Evolutionary conservation across 2,888 invertebrate genomes (phyloP).

Genomic region (Myathropa florea): DNA sequence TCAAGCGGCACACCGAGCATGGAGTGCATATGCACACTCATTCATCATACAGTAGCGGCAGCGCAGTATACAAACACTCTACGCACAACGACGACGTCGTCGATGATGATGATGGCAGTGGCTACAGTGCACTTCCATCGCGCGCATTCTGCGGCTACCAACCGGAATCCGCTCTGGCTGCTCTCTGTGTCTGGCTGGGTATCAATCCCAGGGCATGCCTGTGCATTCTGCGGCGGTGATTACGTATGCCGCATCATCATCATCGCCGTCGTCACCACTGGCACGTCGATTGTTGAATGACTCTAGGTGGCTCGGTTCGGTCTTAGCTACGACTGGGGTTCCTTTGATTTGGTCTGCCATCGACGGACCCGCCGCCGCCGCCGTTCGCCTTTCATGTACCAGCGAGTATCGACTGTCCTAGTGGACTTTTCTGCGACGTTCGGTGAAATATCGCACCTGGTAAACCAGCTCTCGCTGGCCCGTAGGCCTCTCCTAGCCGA

Average conservation of each 20-base stretch:
- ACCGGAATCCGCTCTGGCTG: constrained; percentile 39
- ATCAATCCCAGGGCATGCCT: constrained; percentile 29
- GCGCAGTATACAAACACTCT: background rate
- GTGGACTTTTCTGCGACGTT: constrained; percentile 4
- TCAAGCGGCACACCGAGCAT: constrained; percentile 47
- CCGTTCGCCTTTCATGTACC: constrained; percentile 3
- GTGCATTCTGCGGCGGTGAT: constrained; percentile 14
- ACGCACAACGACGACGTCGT: constrained; percentile 13
- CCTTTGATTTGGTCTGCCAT: constrained; percentile 7
- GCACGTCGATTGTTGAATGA: constrained; percentile 39
- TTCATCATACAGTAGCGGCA: constrained; percentile 52
- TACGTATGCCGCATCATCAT: constrained; percentile 54
- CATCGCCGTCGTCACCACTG: constrained; percentile 34
- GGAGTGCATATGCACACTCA: constrained; percentile 38
- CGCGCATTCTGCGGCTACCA: constrained; percentile 38
- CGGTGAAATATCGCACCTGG: constrained; percentile 66
- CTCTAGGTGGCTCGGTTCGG: constrained; percentile 19
- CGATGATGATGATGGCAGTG: constrained; percentile 20
- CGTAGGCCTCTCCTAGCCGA: constrained; percentile 25
- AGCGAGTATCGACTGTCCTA: constrained; percentile 50
- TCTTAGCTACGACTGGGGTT: background rate
- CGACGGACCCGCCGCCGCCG: constrained; percentile 9
- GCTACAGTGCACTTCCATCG: constrained; percentile 49
- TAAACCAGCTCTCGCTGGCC: constrained; percentile 58
- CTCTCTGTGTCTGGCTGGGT: constrained; percentile 46